Evolutionary conservation across 2,888 invertebrate species (phyloP).

Genomic region (Morpho helenor): DNA sequence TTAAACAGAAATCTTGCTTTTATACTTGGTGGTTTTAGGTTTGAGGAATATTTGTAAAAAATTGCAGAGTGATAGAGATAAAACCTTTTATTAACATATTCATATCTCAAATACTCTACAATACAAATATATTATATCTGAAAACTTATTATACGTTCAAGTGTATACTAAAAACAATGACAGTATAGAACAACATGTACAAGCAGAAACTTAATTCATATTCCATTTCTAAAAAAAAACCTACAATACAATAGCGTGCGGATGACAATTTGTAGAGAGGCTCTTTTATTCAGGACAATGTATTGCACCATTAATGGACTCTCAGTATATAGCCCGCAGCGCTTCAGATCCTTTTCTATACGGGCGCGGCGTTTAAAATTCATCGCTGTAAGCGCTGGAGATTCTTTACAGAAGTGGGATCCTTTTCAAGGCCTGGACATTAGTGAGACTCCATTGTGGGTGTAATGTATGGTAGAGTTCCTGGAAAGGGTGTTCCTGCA

Average conservation of each 20-base stretch:
- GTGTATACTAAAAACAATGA: not conserved
- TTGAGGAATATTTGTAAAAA: too few species aligned
- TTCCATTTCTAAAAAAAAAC: not conserved
- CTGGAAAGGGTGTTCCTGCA: not conserved
- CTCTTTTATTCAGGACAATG: conserved; percentile 14
- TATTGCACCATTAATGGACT: conserved; percentile 16
- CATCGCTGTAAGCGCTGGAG: conserved; percentile 7
- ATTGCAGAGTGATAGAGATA: too few species aligned
- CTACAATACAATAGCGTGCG: conserved; percentile 6
- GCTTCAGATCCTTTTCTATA: conserved; percentile 4
- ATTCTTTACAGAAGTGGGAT: not conserved
- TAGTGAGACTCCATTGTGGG: conserved; percentile 1
- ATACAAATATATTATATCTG: too few species aligned
- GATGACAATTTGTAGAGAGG: conserved; percentile 14
- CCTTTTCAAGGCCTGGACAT: conserved; percentile 6
- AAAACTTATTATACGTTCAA: not conserved
- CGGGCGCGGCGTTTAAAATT: conserved; percentile 5
- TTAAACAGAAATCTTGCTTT: too few species aligned
- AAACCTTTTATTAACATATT: too few species aligned
- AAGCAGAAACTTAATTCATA: not conserved
- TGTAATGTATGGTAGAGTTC: conserved; percentile 3
- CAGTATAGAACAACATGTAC: too few species aligned
- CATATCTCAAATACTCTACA: too few species aligned
- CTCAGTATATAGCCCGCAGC: conserved; percentile 7
- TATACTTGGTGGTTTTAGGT: too few species aligned